Percentiles rank a stretch among this genome's conserved stretches.
These are phyloP conservation scores for Oxyteleia sp. DNA, from an alignment of 2,888 invertebrate species.

Conservation along the genomic window DNA sequence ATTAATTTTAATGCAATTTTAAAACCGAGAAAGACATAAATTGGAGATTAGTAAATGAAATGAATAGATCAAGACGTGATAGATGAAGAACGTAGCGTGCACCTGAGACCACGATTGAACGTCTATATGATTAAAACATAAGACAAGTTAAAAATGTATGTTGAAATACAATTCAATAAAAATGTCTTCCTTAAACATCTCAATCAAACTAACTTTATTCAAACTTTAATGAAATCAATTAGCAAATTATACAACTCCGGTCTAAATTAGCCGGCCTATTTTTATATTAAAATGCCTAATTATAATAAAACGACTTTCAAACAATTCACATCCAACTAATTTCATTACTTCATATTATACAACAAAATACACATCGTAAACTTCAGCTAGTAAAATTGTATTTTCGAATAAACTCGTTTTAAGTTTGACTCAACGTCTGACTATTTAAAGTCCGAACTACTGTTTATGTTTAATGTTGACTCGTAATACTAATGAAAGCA, in stretches of 20 bases:
- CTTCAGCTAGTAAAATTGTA: conserved; percentile 1
- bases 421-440: conserved; percentile 22
- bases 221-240: background rate
- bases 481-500: conserved; percentile 13
- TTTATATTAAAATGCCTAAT: background rate
- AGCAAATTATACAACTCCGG: background rate
- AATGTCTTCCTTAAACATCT: background rate
- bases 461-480: conserved; percentile 27
- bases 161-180: background rate
- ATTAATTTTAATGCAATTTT: conserved; percentile 10
- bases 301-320: background rate
- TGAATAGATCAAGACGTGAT: conserved; percentile 80
- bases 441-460: conserved; percentile 8
- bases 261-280: background rate
- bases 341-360: background rate
- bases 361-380: background rate
- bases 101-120: conserved; percentile 62
- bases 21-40: conserved; percentile 81
- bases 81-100: conserved; percentile 45
- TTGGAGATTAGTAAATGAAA: conserved; percentile 85
- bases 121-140: conserved; percentile 44
- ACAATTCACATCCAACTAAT: background rate
- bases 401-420: conserved; percentile 11
- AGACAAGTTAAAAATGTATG: conserved; percentile 15
- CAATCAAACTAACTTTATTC: background rate